Evolutionary conservation across 2,797 vertebrate genomes (phyloP), one percentile per base, ranked within the genome.

Genomic region (Amblyraja radiata): DNA sequence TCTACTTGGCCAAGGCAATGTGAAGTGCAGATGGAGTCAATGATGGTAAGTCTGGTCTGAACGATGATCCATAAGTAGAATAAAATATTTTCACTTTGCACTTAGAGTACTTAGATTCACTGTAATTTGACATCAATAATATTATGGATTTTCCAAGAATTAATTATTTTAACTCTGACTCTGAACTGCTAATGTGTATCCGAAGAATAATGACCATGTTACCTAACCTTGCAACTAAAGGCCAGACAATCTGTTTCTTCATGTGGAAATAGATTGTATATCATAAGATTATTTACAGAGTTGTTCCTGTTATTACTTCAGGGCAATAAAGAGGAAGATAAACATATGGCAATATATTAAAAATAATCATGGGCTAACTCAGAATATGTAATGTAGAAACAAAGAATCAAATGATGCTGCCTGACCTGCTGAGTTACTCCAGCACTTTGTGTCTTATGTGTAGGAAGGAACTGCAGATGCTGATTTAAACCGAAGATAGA

Each of bases 21-120:
- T 54, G 46, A 54, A 54, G 46, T 54, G 46, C 46, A 54, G 46
- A 54, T 54, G 46, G 46, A 54, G 46, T 54, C 46, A 54, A 6
- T 6, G 46, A 54, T 54, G 5, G 46, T 54, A 54, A 54, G 46
- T 6, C 46, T 54, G 46, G 46, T 46, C 46, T 46, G 46, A 46
- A 46, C 46, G 46, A 46, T 46, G 46, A 5, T 54, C 46, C 46
- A 54, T 54, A 54, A 54, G 46, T 73, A 76, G 90, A 76, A 71
- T 76, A n/a, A 92, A 92, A 10, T 92, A n/a, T 9, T 76, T 92
- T 74, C 36, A 76, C 25, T 76, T 18, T 92, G 90, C 71, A 46
- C 13, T 91, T 46, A 46, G 32, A 91, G 23, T 91, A 91, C 88
- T 91, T 91, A 46, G 88, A 91, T 21, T 74, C 68, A 73, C 39